Evolutionary conservation across 2,888 invertebrate genomes (phyloP).

Genomic region (Minunthozetes semirufus): DNA sequence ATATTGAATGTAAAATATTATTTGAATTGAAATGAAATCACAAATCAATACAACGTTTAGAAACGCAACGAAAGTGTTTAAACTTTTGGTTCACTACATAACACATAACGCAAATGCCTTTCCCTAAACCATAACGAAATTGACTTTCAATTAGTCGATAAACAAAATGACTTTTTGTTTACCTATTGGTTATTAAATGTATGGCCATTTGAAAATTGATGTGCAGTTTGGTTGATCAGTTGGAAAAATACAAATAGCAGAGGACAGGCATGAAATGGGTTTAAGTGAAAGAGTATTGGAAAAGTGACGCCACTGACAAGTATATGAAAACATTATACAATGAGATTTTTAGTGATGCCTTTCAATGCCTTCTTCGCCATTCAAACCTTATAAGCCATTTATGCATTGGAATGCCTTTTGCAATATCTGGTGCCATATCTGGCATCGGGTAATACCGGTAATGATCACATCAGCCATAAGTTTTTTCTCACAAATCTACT

Average conservation of each 20-base stretch:
- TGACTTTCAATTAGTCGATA: no score
- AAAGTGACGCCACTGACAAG: conserved; percentile 22
- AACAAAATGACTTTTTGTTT: no score
- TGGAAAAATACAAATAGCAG: no score
- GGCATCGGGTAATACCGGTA: background rate
- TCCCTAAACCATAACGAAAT: no score
- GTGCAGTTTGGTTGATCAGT: no score
- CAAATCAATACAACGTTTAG: background rate
- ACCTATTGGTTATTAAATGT: no score
- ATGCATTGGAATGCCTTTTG: conserved; percentile 32
- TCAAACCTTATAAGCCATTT: conserved; percentile 16
- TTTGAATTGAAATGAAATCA: conserved; percentile 9
- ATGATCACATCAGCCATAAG: conserved; percentile 26
- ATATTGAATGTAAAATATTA: background rate
- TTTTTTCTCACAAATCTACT: conserved; percentile 22
- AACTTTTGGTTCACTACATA: no score
- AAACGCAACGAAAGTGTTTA: background rate
- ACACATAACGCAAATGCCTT: no score
- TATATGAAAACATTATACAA: conserved; percentile 21
- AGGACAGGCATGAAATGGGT: background rate
- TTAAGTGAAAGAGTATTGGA: background rate
- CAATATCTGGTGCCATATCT: conserved; percentile 7
- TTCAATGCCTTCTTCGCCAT: conserved; percentile 18
- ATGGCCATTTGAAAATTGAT: no score
- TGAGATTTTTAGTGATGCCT: conserved; percentile 24